Evolutionary conservation across 2,888 invertebrate species (phyloP).

Genomic region (Ormyrus thymus): DNA sequence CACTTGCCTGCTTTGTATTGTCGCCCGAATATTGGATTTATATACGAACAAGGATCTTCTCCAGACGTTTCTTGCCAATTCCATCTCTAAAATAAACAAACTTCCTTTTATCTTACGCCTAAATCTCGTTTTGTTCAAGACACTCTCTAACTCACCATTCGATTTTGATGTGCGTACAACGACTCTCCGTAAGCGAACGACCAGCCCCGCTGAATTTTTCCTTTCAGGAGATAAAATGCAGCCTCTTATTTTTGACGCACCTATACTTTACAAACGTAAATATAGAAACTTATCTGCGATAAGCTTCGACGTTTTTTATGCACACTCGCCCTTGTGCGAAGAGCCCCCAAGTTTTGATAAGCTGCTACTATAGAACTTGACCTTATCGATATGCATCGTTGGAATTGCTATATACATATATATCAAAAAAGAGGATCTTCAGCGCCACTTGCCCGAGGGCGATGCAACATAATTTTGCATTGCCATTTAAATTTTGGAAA

Average conservation of each 20-base stretch:
- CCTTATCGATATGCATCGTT: conserved; percentile 12
- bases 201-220: background rate
- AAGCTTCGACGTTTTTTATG: conserved; percentile 1
- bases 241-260: background rate
- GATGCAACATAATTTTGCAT: too few relatives aligned
- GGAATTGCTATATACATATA: background rate
- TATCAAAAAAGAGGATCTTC: too few relatives aligned
- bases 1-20: conserved; percentile 67
- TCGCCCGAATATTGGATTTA: conserved; percentile 63
- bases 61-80: conserved; percentile 67
- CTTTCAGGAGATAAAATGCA: background rate
- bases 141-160: conserved; percentile 35
- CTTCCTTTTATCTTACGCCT: background rate
- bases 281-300: conserved; percentile 23
- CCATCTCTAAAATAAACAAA: conserved; percentile 63
- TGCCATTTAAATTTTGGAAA: background rate
- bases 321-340: conserved; percentile 12
- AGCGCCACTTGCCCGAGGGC: too few relatives aligned
- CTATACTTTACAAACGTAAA: conserved; percentile 22
- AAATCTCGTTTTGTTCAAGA: background rate
- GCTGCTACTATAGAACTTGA: conserved; percentile 18
- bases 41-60: conserved; percentile 66
- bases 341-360: background rate
- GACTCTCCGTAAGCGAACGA: background rate
- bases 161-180: conserved; percentile 1